Conservation (phyloP, 2,888 invertebrate genomes). For the Diabrotica balteata region DNA sequence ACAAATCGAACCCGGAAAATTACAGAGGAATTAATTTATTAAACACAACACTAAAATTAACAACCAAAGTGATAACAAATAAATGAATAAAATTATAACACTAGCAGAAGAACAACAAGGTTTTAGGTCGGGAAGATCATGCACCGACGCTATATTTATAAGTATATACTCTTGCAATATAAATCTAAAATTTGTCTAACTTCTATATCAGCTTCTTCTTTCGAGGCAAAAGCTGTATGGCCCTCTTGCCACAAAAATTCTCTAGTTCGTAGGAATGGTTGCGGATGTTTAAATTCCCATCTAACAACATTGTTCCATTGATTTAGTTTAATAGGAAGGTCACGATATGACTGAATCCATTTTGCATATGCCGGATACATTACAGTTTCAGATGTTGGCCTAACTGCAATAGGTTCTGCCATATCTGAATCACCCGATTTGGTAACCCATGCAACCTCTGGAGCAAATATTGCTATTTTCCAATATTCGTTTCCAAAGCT, state of each 20-base stretch:
- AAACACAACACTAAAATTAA: too few species aligned
- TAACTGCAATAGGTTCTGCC: conserved; percentile 95
- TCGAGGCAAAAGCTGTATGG: conserved; percentile 89
- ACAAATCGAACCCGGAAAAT: too few species aligned
- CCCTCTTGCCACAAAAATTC: conserved; percentile 99
- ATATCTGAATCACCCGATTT: conserved; percentile 94
- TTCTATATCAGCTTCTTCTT: conserved; percentile 88
- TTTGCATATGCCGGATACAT: conserved; percentile 99
- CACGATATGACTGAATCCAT: conserved; percentile 97
- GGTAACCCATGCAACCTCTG: conserved; percentile 90
- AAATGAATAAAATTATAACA: too few species aligned
- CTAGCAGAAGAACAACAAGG: too few species aligned
- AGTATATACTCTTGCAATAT: too few species aligned
- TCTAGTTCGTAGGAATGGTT: conserved; percentile 95
- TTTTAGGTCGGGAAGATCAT: too few species aligned
- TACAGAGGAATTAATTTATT: too few species aligned
- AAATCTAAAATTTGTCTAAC: conserved; percentile 79
- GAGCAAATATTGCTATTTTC: conserved; percentile 99
- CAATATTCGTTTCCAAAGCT: conserved; percentile 92
- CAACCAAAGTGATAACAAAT: too few species aligned
- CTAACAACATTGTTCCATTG: conserved; percentile 99
- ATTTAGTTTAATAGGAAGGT: conserved; percentile 94
- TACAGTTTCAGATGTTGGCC: conserved; percentile 98
- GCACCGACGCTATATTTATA: too few species aligned
- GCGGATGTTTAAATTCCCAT: conserved; percentile 99